Evolutionary conservation across 2,888 invertebrate genomes (phyloP), one percentile per base, ranked within the genome.

Genomic region (Acrobasis consociella): DNA sequence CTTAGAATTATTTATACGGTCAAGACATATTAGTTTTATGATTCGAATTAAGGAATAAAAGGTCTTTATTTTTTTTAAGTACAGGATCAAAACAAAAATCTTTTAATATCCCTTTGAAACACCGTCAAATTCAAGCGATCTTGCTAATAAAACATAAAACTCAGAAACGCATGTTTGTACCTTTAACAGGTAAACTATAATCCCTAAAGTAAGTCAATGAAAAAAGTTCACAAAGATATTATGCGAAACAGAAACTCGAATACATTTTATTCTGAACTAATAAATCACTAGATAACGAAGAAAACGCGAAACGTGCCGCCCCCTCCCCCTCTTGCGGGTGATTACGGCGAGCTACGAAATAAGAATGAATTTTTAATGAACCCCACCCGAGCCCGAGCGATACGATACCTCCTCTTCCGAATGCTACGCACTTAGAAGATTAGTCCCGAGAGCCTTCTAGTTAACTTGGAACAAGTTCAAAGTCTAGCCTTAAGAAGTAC

Each of bases 361-460:
- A 91, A 90, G 91, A 91, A 91, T 92, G 91, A 91, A 91, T 90
- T 91, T 91, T 91, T 92, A 92, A 92, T 91, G 90, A 91, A 83
- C 76, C 75, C 74, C 76, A 77, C 77, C 77, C 68, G 70, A 56
- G 72, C 62, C 65, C 67, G 70, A 70, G 73, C 65, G 67, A 64
- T 71, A 68, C 72, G 65, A 70, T 72, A 72, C 73, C 65, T 68
- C 72, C 75, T 72, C 77, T 76, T 74, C 73, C 74, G 76, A 81
- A 79, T 80, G 83, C 79, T 83, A 88, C 91, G 91, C 91, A 91
- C 92, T 91, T 90, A 91, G 87, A 81, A 91, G 90, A 91, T 92
- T 92, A 91, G 91, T 87, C 91, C 87, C 89, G 77, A 76, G 89
- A 87, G 90, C 83, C 75, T 77, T 80, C 78, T 78, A 83, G 79